phyloP scores from a whole-genome alignment of 2,888 invertebrate genomes.

The Ischnus inquisitorius region DNA sequence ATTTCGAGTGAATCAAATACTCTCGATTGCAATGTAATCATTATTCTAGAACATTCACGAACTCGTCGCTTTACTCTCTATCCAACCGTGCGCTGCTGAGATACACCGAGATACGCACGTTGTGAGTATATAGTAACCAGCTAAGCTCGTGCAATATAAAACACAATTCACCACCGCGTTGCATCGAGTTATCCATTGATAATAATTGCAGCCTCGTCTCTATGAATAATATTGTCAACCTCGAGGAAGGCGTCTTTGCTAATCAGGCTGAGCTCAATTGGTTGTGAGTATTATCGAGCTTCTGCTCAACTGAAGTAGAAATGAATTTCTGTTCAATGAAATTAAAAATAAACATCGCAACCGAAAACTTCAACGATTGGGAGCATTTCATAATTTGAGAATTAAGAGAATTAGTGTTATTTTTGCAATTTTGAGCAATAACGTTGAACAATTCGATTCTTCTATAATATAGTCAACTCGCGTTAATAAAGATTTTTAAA shows the following conservation, averaged over 20 bases:
- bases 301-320: background rate
- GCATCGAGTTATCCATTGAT: background rate
- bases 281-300: slow-evolving; percentile 84
- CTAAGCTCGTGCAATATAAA: background rate
- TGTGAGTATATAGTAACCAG: slow-evolving; percentile 75
- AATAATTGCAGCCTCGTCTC: slow-evolving; percentile 75
- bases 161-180: background rate
- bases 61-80: slow-evolving; percentile 79
- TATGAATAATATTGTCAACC: slow-evolving; percentile 71
- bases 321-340: too few species aligned
- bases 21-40: slow-evolving; percentile 31
- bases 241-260: slow-evolving; percentile 75
- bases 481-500: too few species aligned
- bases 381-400: too few species aligned
- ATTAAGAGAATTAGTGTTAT: background rate
- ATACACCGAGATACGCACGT: slow-evolving; percentile 74
- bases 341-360: too few species aligned
- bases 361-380: too few species aligned
- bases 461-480: too few species aligned
- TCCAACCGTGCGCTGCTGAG: slow-evolving; percentile 73
- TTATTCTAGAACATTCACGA: slow-evolving; percentile 79
- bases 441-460: too few species aligned
- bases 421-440: too few species aligned
- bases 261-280: slow-evolving; percentile 80
- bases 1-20: slow-evolving; percentile 6